Evolutionary conservation across 2,888 invertebrate genomes (phyloP), one percentile per base, ranked within the genome.

Genomic region (Xestia rhomboidea): DNA sequence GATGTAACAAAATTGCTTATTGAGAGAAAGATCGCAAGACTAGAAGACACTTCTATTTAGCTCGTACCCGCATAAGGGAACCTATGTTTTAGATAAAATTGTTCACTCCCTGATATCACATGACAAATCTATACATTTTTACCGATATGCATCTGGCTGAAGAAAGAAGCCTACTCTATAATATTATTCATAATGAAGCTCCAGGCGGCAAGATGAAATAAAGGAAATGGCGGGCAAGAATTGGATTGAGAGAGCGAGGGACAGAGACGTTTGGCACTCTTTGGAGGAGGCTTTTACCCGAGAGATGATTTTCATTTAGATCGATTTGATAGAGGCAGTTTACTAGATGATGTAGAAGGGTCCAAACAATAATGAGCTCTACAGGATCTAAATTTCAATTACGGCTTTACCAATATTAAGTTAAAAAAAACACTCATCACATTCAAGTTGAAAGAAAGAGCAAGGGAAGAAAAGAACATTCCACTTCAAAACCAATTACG

Each of bases 401-500:
- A 34, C 34, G 18, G 10, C 4, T 27, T 41, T 49, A 46, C 5
- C 24, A 62, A 63, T 46, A 18, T 18, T 15, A 15, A 66, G 10
- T 72, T 41, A 0, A 54, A 4, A 66, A 54, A n/a, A 18, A 8
- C 27, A 18, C 27, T 30, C 41, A 38, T 63, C 24, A 41, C 27
- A 15, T 44, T 24, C 13, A 66, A 63, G 1, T 7, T 38, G 15
- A 64, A 41, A n/a, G 13, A n/a, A 64, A 64, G 64, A 64, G 41
- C 64, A 64, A 38, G 27, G 34, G 27, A 18, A 38, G 24, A 68
- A 71, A 41, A 46, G n/a, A 84, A 68, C 15, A 54, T 34, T 54
- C 24, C 18, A 44, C 21, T 46, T 44, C 41, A 62, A 70, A 72
- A 66, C 64, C 51, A 71, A 72, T 80, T 74, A 71, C 15, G 66